These are phyloP conservation scores for Takifugu bimaculatus DNA, from an alignment of 2,113 vertebrate species.

Conservation along the genomic window DNA sequence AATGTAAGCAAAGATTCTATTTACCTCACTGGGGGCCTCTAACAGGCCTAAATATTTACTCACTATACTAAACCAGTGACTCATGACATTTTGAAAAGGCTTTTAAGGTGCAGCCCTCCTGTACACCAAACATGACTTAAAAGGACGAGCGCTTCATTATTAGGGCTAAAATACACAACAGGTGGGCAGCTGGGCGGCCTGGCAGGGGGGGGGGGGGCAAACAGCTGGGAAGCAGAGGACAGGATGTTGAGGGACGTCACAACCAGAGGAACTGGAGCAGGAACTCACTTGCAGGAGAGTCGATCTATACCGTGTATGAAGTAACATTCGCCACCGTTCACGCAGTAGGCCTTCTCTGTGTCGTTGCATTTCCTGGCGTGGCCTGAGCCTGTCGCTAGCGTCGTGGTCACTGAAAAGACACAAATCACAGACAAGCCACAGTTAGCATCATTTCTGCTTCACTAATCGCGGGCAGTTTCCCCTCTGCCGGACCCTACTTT, in stretches of 20 bases:
- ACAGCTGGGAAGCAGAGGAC: slow-evolving; percentile 1
- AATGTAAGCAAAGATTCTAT: slow-evolving; percentile 76
- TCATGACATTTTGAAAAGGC: slow-evolving; percentile 76
- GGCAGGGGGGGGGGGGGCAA: slow-evolving; percentile 31
- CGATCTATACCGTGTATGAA: slow-evolving; percentile 96
- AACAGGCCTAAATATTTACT: slow-evolving; percentile 79
- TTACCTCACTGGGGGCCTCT: slow-evolving; percentile 75
- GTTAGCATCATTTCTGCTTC: no score
- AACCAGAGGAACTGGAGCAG: slow-evolving; percentile 13
- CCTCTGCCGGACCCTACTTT: no score
- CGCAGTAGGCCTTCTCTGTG: slow-evolving; percentile 92
- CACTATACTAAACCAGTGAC: slow-evolving; percentile 70
- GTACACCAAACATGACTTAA: slow-evolving; percentile 70
- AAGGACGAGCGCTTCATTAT: slow-evolving; percentile 62
- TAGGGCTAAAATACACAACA: slow-evolving; percentile 67
- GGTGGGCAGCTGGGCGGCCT: slow-evolving; percentile 60
- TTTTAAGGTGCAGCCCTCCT: slow-evolving; percentile 64
- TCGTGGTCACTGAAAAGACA: slow-evolving; percentile 74
- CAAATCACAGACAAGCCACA: no score
- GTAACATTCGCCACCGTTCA: slow-evolving; percentile 96
- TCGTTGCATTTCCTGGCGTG: slow-evolving; percentile 95
- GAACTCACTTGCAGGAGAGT: slow-evolving; percentile 97
- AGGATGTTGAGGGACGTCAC: slow-evolving; percentile 25
- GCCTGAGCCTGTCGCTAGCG: slow-evolving; percentile 87
- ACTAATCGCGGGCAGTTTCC: no score